These are phyloP conservation scores for Lepidurus couesii DNA, from an alignment of 1,140 invertebrate genomes.

Conservation along the genomic window DNA sequence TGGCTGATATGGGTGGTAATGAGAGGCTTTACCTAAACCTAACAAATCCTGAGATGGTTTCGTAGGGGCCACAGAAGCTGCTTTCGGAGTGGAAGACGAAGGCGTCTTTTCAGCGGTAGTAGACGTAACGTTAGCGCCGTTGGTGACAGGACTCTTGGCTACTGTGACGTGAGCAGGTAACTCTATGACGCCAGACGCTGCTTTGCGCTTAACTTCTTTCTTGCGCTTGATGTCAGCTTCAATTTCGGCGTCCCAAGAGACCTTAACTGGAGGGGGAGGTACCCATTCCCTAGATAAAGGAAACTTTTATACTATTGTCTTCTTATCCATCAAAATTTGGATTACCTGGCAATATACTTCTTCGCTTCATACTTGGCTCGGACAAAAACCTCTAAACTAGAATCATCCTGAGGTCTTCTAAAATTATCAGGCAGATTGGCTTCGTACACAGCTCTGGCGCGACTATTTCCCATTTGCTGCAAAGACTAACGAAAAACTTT, in stretches of 20 bases:
- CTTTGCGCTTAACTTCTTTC: slow-evolving; percentile 59
- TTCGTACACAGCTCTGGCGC: slow-evolving; percentile 93
- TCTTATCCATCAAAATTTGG: background rate
- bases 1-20: background rate
- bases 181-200: slow-evolving; percentile 52
- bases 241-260: slow-evolving; percentile 77
- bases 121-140: slow-evolving; percentile 49
- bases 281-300: slow-evolving; percentile 75
- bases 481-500: slow-evolving; percentile 58
- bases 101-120: slow-evolving; percentile 33
- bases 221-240: slow-evolving; percentile 55
- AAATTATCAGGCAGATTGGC: slow-evolving; percentile 94
- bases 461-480: slow-evolving; percentile 97
- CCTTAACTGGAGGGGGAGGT: slow-evolving; percentile 72
- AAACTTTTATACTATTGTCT: background rate
- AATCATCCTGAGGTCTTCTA: slow-evolving; percentile 87
- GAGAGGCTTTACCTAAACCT: slow-evolving; percentile 49
- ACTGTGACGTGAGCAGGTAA: slow-evolving; percentile 42
- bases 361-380: slow-evolving; percentile 97
- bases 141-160: slow-evolving; percentile 46
- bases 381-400: slow-evolving; percentile 88
- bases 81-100: slow-evolving; percentile 37
- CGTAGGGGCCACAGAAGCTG: slow-evolving; percentile 27
- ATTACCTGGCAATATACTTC: slow-evolving; percentile 79
- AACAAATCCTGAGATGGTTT: slow-evolving; percentile 53